phyloP scores from a whole-genome alignment of 2,113 vertebrate genomes.

The Ochotona princeps region DNA sequence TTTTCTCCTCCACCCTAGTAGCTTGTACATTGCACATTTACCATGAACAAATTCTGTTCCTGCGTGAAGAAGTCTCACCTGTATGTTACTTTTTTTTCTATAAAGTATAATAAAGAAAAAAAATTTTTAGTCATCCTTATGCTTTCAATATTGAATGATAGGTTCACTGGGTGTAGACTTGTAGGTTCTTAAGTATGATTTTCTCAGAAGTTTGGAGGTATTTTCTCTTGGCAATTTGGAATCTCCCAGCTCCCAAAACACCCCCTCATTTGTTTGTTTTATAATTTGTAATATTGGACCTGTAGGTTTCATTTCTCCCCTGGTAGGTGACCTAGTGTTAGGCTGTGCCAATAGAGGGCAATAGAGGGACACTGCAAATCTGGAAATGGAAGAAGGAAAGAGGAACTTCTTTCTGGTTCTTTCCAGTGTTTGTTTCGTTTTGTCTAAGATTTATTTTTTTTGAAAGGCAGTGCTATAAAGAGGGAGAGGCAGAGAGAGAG shows the following conservation, averaged over 20 bases:
- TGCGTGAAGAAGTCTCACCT: not conserved
- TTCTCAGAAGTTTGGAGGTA: not conserved
- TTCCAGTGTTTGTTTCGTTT: not conserved
- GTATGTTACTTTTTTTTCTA: not conserved
- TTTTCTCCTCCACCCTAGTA: not conserved
- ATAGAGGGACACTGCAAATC: not conserved
- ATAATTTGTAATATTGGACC: not conserved
- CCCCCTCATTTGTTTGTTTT: not conserved
- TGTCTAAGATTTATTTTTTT: too few species aligned
- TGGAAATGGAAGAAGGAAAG: not conserved
- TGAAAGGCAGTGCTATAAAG: too few species aligned
- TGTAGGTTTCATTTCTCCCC: not conserved
- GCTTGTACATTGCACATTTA: not conserved
- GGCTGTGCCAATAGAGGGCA: conserved; percentile 49
- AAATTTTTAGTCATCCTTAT: not conserved
- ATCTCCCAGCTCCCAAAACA: not conserved
- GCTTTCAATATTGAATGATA: conserved; percentile 43
- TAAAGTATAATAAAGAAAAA: not conserved
- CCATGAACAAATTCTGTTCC: not conserved
- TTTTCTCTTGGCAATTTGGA: not conserved
- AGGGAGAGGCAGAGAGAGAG: too few species aligned
- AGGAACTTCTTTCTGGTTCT: not conserved
- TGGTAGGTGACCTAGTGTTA: not conserved
- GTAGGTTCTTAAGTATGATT: not conserved
- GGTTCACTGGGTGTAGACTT: conserved; percentile 70